Percentiles rank a stretch among this genome's conserved stretches.
phyloP scores from a whole-genome alignment of 2,113 vertebrate species.

The Aviceda subcristata region DNA sequence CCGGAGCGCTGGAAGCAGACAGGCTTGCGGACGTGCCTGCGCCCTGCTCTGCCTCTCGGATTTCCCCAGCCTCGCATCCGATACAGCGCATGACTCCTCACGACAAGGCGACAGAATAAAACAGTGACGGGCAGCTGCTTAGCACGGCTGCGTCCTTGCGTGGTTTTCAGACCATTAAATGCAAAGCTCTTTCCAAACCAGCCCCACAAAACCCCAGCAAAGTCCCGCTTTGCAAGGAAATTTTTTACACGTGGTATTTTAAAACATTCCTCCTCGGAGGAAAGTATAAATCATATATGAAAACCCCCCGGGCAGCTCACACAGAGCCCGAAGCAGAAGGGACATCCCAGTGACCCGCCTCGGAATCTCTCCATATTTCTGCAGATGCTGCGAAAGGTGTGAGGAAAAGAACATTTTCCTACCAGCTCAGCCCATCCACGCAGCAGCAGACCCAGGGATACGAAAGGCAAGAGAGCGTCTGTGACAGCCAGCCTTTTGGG shows the following conservation, averaged over 20 bases:
- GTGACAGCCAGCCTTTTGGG: not conserved
- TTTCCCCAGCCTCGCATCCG: not conserved
- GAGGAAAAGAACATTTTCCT: not conserved
- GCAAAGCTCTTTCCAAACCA: not conserved
- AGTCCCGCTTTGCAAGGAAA: not conserved
- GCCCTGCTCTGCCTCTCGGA: not conserved
- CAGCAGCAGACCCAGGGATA: not conserved
- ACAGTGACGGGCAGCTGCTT: not conserved
- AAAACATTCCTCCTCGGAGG: accelerated
- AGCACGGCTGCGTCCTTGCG: accelerated
- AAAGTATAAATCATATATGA: accelerated
- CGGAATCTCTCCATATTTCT: accelerated
- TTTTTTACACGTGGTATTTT: accelerated
- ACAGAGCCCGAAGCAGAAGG: not conserved
- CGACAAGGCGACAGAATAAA: accelerated
- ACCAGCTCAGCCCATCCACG: not conserved
- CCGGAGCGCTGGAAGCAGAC: not conserved
- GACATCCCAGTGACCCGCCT: accelerated
- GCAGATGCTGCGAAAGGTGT: not conserved
- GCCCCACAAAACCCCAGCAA: not conserved
- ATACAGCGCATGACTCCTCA: not conserved
- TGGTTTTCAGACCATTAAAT: not conserved
- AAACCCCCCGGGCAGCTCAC: not conserved
- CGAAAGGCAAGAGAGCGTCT: accelerated
- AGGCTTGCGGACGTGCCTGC: not conserved